These are phyloP conservation scores for Trigoniulus corallinus DNA, from an alignment of 1,140 invertebrate species.

Conservation along the genomic window DNA sequence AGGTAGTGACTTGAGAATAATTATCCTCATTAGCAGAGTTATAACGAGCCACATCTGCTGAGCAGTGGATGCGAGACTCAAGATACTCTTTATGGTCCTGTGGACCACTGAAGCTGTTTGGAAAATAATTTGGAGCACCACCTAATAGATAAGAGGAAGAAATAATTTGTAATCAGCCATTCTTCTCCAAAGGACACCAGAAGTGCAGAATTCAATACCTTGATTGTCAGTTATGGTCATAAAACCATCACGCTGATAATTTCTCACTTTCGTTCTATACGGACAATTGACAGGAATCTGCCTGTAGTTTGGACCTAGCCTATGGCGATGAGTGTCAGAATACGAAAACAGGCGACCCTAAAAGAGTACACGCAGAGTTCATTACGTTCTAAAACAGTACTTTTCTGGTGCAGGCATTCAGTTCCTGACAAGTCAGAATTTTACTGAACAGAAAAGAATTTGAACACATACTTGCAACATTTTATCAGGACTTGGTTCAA, in stretches of 20 bases:
- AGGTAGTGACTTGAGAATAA: conserved; percentile 59
- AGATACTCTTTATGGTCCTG: conserved; percentile 22
- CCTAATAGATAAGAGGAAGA: conserved; percentile 40
- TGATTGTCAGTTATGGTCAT: conserved; percentile 33
- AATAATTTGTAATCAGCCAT: neutral
- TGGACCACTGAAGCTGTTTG: conserved; percentile 84
- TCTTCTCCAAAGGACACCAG: neutral
- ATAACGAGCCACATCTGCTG: conserved; percentile 43
- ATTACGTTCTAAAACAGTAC: neutral
- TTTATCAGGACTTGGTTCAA: conserved; percentile 83
- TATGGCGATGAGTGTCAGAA: conserved; percentile 81
- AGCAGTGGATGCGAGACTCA: conserved; percentile 21
- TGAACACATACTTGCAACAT: conserved; percentile 51
- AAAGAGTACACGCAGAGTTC: conserved; percentile 5
- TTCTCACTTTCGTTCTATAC: conserved; percentile 37
- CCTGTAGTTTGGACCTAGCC: conserved; percentile 79
- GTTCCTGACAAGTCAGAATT: neutral
- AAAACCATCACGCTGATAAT: conserved; percentile 79
- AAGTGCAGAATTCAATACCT: conserved; percentile 8
- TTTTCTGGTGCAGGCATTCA: neutral
- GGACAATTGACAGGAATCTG: conserved; percentile 94
- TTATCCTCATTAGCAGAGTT: conserved; percentile 78
- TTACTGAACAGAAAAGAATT: neutral
- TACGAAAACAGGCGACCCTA: conserved; percentile 83
- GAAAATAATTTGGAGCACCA: conserved; percentile 84